Evolutionary conservation across 1,140 invertebrate species (phyloP).

Genomic region (Pseudachorutes palmiensis): DNA sequence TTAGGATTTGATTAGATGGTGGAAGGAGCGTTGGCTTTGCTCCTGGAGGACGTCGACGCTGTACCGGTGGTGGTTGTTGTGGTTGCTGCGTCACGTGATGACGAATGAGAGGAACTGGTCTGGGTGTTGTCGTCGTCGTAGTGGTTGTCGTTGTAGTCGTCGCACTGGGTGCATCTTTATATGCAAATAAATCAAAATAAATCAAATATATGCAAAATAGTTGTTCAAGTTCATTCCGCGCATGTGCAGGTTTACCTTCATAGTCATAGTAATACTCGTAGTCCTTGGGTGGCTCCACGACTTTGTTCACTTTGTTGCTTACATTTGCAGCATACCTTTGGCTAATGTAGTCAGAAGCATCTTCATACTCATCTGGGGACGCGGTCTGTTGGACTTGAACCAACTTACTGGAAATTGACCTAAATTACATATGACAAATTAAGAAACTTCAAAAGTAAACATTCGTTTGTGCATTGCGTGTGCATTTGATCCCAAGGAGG

Average conservation of each 20-base stretch:
- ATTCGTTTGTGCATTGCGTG: too few species aligned
- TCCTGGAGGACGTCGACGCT: slow-evolving; percentile 19
- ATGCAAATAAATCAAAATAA: too few species aligned
- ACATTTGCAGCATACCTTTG: slow-evolving; percentile 32
- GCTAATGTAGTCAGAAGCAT: slow-evolving; percentile 23
- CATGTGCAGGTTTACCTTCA: slow-evolving; percentile 19
- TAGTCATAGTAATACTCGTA: slow-evolving; percentile 29
- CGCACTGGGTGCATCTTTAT: neutral
- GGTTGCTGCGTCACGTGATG: neutral
- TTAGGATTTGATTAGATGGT: neutral
- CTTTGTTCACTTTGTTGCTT: slow-evolving; percentile 8
- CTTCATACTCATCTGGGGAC: neutral
- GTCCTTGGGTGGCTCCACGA: slow-evolving; percentile 14
- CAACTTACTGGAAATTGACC: slow-evolving; percentile 6
- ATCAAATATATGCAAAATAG: too few species aligned
- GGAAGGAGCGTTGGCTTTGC: slow-evolving; percentile 12
- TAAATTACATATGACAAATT: neutral
- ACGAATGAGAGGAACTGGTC: neutral
- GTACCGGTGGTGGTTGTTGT: neutral
- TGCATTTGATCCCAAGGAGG: too few species aligned
- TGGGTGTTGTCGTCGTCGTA: slow-evolving; percentile 26
- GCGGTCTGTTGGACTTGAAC: slow-evolving; percentile 1
- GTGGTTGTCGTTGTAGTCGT: neutral
- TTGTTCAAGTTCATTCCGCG: too few species aligned
- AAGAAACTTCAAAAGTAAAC: neutral